These are phyloP conservation scores for Campopleginae sp. DNA, from an alignment of 2,888 invertebrate genomes.

Conservation along the genomic window DNA sequence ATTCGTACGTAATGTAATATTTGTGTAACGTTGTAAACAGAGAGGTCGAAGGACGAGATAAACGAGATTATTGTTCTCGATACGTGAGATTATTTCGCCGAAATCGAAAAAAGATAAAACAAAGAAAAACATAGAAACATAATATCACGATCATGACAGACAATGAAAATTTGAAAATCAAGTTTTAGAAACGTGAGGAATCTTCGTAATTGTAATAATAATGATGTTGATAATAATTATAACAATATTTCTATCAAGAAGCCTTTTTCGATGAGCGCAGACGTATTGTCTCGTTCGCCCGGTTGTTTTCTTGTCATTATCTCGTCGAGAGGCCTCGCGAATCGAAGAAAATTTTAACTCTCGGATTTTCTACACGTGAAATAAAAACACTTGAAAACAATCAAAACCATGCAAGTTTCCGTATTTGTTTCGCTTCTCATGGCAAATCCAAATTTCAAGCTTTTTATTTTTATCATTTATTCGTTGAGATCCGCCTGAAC, in stretches of 20 bases:
- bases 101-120: slow-evolving; percentile 36
- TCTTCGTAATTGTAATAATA: slow-evolving; percentile 40
- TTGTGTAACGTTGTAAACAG: slow-evolving; percentile 78
- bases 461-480: slow-evolving; percentile 22
- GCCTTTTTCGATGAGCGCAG: slow-evolving; percentile 51
- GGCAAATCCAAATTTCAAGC: background rate
- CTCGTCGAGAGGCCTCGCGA: slow-evolving; percentile 31
- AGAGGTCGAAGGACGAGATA: slow-evolving; percentile 62
- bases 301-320: slow-evolving; percentile 16
- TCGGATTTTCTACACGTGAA: slow-evolving; percentile 24
- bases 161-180: background rate
- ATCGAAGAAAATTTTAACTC: background rate
- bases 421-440: background rate
- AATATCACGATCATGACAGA: slow-evolving; percentile 19
- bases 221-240: slow-evolving; percentile 45
- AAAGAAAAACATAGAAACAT: slow-evolving; percentile 14
- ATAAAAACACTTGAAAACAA: background rate
- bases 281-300: slow-evolving; percentile 64
- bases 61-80: slow-evolving; percentile 57
- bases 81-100: slow-evolving; percentile 53
- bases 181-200: background rate
- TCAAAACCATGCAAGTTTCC: background rate
- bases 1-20: slow-evolving; percentile 82
- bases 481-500: background rate
- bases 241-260: slow-evolving; percentile 54